Conservation (phyloP, 2,888 invertebrate genomes). For the Archips crataeganus region DNA sequence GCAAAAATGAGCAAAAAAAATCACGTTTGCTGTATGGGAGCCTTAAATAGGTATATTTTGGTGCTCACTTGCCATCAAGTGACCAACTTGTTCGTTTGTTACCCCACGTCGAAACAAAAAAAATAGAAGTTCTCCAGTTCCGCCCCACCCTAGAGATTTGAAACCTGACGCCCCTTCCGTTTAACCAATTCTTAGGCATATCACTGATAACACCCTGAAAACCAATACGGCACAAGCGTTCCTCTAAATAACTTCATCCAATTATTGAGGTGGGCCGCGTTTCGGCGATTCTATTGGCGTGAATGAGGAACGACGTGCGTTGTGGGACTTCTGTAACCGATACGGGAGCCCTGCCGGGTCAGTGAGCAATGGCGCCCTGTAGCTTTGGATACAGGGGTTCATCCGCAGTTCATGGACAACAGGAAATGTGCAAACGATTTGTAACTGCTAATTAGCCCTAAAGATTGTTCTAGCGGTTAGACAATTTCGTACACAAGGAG, state of each 20-base stretch:
- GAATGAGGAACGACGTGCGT: constrained; percentile 59
- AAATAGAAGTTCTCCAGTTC: background rate
- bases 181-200: constrained; percentile 1
- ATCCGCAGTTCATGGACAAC: background rate
- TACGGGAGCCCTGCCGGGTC: constrained; percentile 46
- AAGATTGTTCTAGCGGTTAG: background rate
- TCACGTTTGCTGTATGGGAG: too few relatives aligned
- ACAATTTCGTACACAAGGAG: too few relatives aligned
- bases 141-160: background rate
- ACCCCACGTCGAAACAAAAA: too few relatives aligned
- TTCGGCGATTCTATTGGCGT: constrained; percentile 49
- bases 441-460: too few relatives aligned
- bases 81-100: too few relatives aligned
- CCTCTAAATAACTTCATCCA: constrained; percentile 15
- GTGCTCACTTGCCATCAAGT: too few relatives aligned
- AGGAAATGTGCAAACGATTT: background rate
- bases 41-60: too few relatives aligned
- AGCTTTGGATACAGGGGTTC: background rate
- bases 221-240: constrained; percentile 16
- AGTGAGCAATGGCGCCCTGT: constrained; percentile 13
- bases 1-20: too few relatives aligned
- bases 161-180: background rate
- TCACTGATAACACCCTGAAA: constrained; percentile 2
- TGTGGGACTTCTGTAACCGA: constrained; percentile 64
- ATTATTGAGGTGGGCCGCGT: constrained; percentile 14